These are phyloP conservation scores for Seriola dumerili DNA, from an alignment of 2,113 vertebrate species.

Conservation along the genomic window DNA sequence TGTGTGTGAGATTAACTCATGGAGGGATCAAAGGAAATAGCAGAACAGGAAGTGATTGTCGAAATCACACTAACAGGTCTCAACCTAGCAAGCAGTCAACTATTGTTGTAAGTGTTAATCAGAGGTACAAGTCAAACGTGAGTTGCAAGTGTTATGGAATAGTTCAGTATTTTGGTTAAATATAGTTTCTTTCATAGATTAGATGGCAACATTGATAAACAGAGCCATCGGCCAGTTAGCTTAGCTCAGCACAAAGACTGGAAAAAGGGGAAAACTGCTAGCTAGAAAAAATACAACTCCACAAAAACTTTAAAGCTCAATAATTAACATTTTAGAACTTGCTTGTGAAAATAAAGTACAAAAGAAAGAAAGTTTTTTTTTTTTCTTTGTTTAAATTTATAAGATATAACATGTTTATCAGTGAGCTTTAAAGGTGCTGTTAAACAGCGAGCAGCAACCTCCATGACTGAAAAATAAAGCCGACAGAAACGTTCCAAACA, in stretches of 20 bases:
- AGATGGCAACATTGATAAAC: too few relatives aligned
- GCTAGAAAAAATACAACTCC: neutral
- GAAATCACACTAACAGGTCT: conserved; percentile 26
- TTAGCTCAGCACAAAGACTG: neutral
- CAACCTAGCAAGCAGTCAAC: conserved; percentile 2
- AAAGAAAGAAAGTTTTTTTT: too few relatives aligned
- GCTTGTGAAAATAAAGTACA: too few relatives aligned
- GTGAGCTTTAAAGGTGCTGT: too few relatives aligned
- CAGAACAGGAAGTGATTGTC: conserved; percentile 23
- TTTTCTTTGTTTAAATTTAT: too few relatives aligned
- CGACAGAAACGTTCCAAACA: too few relatives aligned
- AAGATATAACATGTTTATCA: too few relatives aligned
- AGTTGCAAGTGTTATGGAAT: neutral
- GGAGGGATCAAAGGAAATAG: conserved; percentile 21
- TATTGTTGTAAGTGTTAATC: conserved; percentile 31
- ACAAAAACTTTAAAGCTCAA: neutral
- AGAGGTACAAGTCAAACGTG: neutral
- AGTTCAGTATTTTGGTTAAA: neutral
- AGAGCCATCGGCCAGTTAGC: neutral
- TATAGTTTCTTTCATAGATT: neutral
- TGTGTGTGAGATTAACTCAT: conserved; percentile 29
- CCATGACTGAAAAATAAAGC: too few relatives aligned
- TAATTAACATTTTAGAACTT: neutral
- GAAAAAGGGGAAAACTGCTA: neutral
- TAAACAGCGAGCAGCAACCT: too few relatives aligned